A percentile compares a stretch with the other conserved stretches of the same genome.
Conservation (phyloP, 2,888 invertebrate genomes). For the Chloromyia formosa region DNA sequence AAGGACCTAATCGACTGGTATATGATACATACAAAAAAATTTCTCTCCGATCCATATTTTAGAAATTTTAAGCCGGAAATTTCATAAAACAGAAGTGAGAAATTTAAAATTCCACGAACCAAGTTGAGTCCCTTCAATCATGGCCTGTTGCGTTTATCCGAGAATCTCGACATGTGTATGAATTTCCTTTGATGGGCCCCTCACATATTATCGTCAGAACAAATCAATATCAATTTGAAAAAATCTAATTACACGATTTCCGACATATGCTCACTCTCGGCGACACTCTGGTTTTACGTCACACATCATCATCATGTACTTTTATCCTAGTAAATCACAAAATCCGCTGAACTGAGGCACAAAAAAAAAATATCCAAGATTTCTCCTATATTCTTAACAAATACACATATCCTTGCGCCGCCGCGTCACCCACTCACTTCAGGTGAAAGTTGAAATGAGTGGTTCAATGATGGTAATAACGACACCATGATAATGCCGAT, state of each 20-base stretch:
- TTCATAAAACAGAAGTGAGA: no score
- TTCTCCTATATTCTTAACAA: not conserved
- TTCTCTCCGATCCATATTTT: no score
- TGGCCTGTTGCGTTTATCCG: no score
- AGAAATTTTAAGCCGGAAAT: no score
- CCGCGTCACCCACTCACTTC: conserved; percentile 22
- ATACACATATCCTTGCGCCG: not conserved
- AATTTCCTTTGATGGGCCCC: no score
- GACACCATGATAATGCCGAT: conserved; percentile 4
- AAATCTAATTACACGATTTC: conserved; percentile 11
- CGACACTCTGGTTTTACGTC: not conserved
- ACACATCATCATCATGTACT: not conserved
- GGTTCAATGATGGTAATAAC: conserved; percentile 38
- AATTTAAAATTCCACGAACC: no score
- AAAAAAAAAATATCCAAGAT: not conserved
- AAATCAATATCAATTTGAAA: not conserved
- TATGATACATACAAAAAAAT: no score
- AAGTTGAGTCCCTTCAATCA: no score
- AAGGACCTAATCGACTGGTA: no score
- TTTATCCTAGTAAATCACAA: not conserved
- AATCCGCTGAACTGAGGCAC: not conserved
- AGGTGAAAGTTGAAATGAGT: conserved; percentile 25
- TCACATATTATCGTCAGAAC: no score
- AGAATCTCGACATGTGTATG: no score
- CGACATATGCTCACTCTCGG: not conserved